Percentiles rank a stretch among this genome's conserved stretches.
Conservation (phyloP, 2,888 invertebrate species). For the Lutraria lutraria region DNA sequence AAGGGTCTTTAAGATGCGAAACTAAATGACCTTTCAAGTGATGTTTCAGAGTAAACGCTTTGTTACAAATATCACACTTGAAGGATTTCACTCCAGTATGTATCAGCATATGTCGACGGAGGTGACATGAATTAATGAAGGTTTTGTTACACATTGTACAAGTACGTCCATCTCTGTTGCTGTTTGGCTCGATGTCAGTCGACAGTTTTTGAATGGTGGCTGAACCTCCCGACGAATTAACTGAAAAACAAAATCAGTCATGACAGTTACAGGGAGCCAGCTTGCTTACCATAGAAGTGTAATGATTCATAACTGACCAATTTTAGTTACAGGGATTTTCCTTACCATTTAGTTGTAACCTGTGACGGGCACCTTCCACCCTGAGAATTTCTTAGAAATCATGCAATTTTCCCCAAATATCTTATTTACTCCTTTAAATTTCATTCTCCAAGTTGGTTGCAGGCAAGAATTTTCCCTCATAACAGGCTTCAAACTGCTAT, state of each 20-base stretch:
- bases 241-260: conserved; percentile 4
- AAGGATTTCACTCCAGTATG: conserved; percentile 51
- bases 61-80: conserved; percentile 29
- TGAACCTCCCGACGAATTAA: neutral
- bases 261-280: neutral
- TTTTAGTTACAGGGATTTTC: too few relatives aligned
- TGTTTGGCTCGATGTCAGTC: neutral
- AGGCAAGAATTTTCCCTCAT: too few relatives aligned
- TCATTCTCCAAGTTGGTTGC: too few relatives aligned
- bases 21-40: neutral
- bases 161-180: neutral
- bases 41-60: conserved; percentile 16
- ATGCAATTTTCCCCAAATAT: too few relatives aligned
- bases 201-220: neutral
- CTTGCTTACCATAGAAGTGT: too few relatives aligned
- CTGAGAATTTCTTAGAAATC: too few relatives aligned
- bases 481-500: too few relatives aligned
- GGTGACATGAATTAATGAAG: neutral
- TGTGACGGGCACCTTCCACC: too few relatives aligned
- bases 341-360: too few relatives aligned
- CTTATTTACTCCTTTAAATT: too few relatives aligned
- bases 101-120: conserved; percentile 28
- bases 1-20: neutral
- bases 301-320: too few relatives aligned
- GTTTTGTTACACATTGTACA: neutral